Evolutionary conservation across 1,140 invertebrate species (phyloP), one percentile per base, ranked within the genome.

Genomic region (fruit fly (Drosophila melanogaster)): DNA sequence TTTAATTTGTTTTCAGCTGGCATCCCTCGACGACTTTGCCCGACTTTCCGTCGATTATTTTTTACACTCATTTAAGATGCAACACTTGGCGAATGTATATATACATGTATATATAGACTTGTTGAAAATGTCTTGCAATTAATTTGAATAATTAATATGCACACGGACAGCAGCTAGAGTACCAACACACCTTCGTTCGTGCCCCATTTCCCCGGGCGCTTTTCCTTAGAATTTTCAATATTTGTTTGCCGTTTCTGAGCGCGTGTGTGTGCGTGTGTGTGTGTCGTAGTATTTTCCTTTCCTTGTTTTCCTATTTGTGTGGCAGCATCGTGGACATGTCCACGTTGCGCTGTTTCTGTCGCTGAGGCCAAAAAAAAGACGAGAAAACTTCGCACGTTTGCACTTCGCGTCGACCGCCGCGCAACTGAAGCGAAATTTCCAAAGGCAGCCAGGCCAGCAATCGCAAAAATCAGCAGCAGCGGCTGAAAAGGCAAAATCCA

Each of bases 121-220:
- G 54, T 83, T 61, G 61, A 86, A 59, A 77, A 77, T 77, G 55
- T 58, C 56, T 64, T 72, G 66, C 76, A 87, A 87, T 89, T 87
- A 89, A 79, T 89, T 87, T 83, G 62, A 89, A 89, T 89, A 89
- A 87, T 87, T 89, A 87, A 89, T 87, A 79, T 77, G 62, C 75
- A 81, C 60, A 79, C 37, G 44, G 46, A 44, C 56, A 66, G 30
- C 35, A 35, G 60, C 53, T 64, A 73, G 67, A 69, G 3, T 62
- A 65, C 37, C 61, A 85, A 81, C 81, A 85, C 81, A 86, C 81
- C 81, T 86, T 86, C 46, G 81, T 49, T 75, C 46, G 74, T 87
- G 81, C 69, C 78, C 78, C 81, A 86, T 86, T 87, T 87, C 46
- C 57, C 37, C 38, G 46, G 74, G 74, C 83, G 64, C 12, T 43